Evolutionary conservation across 1,140 invertebrate genomes (phyloP), one percentile per base, ranked within the genome.

Genomic region (Plodia interpunctella): DNA sequence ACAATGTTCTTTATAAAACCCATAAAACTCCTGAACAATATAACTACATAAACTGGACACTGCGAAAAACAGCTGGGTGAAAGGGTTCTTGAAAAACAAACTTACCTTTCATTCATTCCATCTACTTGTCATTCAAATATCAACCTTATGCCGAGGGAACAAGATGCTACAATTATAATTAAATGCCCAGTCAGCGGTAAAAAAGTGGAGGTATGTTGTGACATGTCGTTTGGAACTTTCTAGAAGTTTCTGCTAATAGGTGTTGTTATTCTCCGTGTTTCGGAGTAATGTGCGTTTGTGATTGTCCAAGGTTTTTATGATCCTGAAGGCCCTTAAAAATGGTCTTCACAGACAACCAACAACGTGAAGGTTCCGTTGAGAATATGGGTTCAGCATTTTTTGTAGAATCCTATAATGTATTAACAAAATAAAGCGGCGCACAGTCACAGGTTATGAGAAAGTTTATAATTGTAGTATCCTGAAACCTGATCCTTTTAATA

Each of bases 161-260:
- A 15, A 44, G 15, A 44, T 5, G 13, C 1, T 2, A 15, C 3
- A 15, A 44, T 15, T 44, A n/a, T 44, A 44, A 44, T 44, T 2
- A 6, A 44, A 44, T 15, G 38, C 13, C 6, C 10, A 44, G 5
- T 4, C 38, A 44, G 15, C 38, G 6, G 38, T n/a, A 44, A 44
- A 44, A 44, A 15, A 44, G 2, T 44, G 13, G 10, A 44, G 15
- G 38, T 17, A 44, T 44, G 13, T 44, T 44, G 38, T 44, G 38
- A 44, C 38, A 44, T 44, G 38, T 44, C 38, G 38, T 44, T 44
- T 44, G 38, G 38, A 44, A 44, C 13, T 44, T 44, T 15, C 38
- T 44, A 17, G 38, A 44, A 44, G 38, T 44, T 44, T 44, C 38
- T 44, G 38, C 15, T 44, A 44, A 44, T 44, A 44, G 38, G 15